Base-by-base conservation (phyloP, 2,888 invertebrate genomes). In the Andrena bucephala region DNA sequence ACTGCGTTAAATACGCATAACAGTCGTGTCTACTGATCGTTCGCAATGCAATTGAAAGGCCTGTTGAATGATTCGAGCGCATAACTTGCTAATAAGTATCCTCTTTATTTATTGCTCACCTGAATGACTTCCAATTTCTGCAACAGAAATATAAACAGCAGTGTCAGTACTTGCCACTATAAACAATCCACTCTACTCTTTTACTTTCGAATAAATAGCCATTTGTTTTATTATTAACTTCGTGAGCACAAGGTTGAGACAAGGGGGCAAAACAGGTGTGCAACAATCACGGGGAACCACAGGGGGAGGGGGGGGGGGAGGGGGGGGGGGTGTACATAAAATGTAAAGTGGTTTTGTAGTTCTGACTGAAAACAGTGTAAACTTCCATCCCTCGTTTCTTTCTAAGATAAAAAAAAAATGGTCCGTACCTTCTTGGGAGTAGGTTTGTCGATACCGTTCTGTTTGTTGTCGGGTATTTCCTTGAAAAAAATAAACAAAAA, bases 391-490 rank as follows among this genome's bases (percentile, higher is more conserved):
- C 6, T 36, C 13, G 27, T 52, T 20, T 54, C 7, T 48, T 54
- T 62, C 52, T 77, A 84, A 83, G 81, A 83, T 57, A 36, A 78
- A 80, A 84, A 79, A 70, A 78, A 86, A 81, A 33, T 67, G 2
- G 8, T 70, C 77, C 87, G 90, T 93, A 94, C 94, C 93, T 94
- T 92, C 80, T 90, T 84, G 24, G 87, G 31, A 71, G 83, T 87
- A 87, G 92, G 91, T 91, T 93, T 92, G 90, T 92, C 92, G 89
- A 93, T 92, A 92, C 94, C 94, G 72, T 94, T 94, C 80, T 90
- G 89, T 91, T 93, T 91, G 65, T 91, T 88, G 81, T 93, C 92
- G 80, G 89, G 90, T 87, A 89, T 91, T 59, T 92, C 92, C 90
- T 93, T 93, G 70, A 91, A 92, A 90, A 88, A 80, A 84, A 83